A percentile compares a stretch with the other conserved stretches of the same genome.
phyloP scores from a whole-genome alignment of 2,888 invertebrate genomes.

The Dugesia japonica region DNA sequence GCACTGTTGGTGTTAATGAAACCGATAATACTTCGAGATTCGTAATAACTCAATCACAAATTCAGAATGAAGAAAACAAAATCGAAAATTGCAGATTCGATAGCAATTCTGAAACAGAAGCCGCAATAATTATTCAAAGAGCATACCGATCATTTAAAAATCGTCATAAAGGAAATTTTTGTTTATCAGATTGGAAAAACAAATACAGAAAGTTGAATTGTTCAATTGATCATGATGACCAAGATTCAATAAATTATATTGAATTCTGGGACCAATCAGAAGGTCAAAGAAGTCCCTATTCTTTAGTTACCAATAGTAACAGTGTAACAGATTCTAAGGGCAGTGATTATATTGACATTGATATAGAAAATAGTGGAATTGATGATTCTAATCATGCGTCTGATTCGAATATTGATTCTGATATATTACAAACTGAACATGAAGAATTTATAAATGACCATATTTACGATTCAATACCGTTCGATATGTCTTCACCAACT shows the following conservation, averaged over 20 bases:
- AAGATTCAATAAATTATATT: neutral
- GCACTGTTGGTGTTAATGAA: neutral
- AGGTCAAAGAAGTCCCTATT: constrained; percentile 13
- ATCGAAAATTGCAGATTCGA: neutral
- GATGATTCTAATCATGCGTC: neutral
- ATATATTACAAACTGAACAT: neutral
- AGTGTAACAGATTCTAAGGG: neutral
- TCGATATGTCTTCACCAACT: neutral
- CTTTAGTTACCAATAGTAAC: constrained; percentile 16
- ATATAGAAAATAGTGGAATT: neutral
- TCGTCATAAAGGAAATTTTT: neutral
- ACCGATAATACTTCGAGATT: neutral
- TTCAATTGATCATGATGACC: neutral
- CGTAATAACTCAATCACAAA: neutral
- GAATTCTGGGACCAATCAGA: constrained; percentile 1
- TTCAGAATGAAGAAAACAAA: neutral
- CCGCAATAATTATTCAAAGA: neutral
- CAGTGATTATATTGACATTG: constrained; percentile 6
- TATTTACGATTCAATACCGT: neutral
- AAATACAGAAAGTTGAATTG: neutral
- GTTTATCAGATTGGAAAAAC: neutral
- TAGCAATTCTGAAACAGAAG: neutral
- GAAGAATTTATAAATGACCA: neutral
- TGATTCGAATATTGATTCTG: neutral
- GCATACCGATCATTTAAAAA: neutral